A percentile compares a stretch with the other conserved stretches of the same genome.
phyloP scores from a whole-genome alignment of 1,140 invertebrate genomes.

The Panulirus ornatus region DNA sequence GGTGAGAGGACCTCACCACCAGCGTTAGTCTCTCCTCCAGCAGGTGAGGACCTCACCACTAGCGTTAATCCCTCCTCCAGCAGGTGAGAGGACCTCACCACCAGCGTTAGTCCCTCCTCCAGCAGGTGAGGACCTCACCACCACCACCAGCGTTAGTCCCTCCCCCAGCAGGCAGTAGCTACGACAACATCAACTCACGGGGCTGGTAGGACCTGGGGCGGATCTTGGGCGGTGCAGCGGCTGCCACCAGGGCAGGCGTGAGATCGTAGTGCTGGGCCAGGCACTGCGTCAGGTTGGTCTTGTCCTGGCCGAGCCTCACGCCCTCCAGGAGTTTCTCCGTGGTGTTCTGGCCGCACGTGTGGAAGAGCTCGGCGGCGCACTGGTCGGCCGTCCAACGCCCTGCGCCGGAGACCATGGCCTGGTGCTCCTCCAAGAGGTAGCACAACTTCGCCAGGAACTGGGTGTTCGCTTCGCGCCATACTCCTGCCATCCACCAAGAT shows the following conservation, averaged over 20 bases:
- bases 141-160: no score
- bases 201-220: conserved; percentile 26
- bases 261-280: conserved; percentile 1
- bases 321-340: conserved; percentile 47
- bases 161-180: background rate
- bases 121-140: no score
- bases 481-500: no score
- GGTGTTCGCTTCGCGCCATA: conserved; percentile 45
- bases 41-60: no score
- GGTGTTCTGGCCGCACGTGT: conserved; percentile 26
- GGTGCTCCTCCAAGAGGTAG: conserved; percentile 64
- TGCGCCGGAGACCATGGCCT: background rate
- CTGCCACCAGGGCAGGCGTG: conserved; percentile 44
- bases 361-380: conserved; percentile 22
- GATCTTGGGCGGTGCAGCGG: conserved; percentile 51
- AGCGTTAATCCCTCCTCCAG: no score
- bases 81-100: no score
- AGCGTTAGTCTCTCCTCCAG: no score
- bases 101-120: no score
- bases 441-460: conserved; percentile 49
- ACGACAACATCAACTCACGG: conserved; percentile 20
- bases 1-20: no score
- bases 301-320: conserved; percentile 47
- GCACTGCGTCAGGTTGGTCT: conserved; percentile 66
- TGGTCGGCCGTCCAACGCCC: conserved; percentile 1